Conservation (phyloP, 1,140 invertebrate species). For the Procambarus virginalis region DNA sequence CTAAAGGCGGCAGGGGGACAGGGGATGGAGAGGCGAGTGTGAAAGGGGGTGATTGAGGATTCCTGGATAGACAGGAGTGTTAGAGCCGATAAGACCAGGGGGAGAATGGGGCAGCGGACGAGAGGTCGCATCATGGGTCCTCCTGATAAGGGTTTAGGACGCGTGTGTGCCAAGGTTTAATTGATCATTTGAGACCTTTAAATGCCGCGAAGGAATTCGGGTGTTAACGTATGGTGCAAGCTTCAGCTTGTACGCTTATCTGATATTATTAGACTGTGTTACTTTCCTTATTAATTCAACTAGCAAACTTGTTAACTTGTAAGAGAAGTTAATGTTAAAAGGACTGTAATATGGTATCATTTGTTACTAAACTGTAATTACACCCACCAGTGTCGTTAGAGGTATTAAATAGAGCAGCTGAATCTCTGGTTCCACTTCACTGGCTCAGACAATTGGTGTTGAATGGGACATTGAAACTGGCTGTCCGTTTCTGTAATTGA, state of each 20-base stretch:
- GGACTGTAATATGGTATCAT: neutral
- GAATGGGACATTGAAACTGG: neutral
- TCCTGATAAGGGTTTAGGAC: too few relatives aligned
- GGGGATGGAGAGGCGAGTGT: too few relatives aligned
- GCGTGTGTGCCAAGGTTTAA: too few relatives aligned
- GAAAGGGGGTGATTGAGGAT: neutral
- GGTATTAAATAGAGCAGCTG: neutral
- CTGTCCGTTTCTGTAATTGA: slow-evolving; percentile 2
- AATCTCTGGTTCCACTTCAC: neutral
- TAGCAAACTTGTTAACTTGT: too few relatives aligned
- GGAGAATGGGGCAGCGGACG: neutral
- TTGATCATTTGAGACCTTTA: too few relatives aligned
- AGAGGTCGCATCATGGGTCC: neutral
- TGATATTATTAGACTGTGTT: too few relatives aligned
- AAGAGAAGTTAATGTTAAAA: neutral
- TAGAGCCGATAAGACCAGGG: neutral
- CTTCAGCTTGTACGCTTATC: too few relatives aligned
- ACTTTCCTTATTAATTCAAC: too few relatives aligned
- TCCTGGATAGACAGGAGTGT: neutral
- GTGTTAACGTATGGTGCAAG: too few relatives aligned
- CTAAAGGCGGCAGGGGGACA: neutral
- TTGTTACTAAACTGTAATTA: neutral
- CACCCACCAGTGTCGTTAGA: neutral
- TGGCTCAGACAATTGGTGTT: neutral
- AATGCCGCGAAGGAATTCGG: too few relatives aligned